These are phyloP conservation scores for Lagopus leucura DNA, from an alignment of 2,113 vertebrate species.

Conservation along the genomic window DNA sequence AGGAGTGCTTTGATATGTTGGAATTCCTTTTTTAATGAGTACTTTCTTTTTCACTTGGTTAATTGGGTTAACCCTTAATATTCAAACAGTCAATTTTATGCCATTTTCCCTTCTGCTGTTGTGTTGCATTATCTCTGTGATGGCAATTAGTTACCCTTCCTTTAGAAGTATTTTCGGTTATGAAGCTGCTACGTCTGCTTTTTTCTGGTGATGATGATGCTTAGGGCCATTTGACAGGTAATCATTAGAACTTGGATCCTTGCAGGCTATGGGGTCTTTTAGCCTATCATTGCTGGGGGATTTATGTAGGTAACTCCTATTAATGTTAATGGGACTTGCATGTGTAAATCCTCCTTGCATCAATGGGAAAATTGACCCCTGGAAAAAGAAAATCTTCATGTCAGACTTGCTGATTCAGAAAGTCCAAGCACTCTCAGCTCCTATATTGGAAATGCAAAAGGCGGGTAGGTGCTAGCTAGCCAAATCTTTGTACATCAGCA, in stretches of 20 bases:
- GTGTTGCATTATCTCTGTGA: background rate
- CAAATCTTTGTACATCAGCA: background rate
- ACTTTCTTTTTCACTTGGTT: constrained; percentile 55
- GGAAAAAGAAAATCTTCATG: constrained; percentile 9
- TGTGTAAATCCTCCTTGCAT: constrained; percentile 74
- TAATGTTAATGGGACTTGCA: constrained; percentile 72
- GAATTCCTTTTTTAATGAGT: constrained; percentile 70
- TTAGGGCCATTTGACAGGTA: constrained; percentile 74
- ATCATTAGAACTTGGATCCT: constrained; percentile 70
- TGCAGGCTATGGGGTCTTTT: constrained; percentile 60
- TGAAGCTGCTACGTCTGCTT: constrained; percentile 62
- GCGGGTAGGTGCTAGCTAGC: background rate
- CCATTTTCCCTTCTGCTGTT: constrained; percentile 11
- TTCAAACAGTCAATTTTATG: constrained; percentile 11
- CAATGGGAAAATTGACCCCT: constrained; percentile 67
- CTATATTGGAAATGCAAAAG: background rate
- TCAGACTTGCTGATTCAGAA: constrained; percentile 52
- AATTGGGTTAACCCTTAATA: constrained; percentile 61
- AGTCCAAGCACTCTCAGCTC: background rate
- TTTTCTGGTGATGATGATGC: constrained; percentile 63
- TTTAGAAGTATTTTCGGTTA: constrained; percentile 24
- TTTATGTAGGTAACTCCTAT: constrained; percentile 70
- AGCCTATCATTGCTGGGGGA: constrained; percentile 33
- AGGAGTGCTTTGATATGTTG: constrained; percentile 70
- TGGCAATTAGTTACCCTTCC: constrained; percentile 49